Base-by-base conservation (phyloP, 2,888 invertebrate genomes). In the Ctena decussata region DNA sequence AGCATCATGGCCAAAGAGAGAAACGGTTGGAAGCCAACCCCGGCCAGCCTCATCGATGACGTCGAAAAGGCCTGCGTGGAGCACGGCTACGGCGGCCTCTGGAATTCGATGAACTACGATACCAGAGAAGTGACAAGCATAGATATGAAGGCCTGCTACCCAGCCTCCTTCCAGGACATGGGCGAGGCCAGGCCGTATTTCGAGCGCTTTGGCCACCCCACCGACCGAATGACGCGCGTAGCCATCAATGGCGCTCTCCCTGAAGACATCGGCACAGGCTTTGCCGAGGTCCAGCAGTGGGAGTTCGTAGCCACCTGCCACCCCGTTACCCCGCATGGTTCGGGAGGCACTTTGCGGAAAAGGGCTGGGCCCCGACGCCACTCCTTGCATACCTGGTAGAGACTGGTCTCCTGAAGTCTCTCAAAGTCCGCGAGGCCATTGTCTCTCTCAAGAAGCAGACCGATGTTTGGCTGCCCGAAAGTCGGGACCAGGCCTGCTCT, bases 261-360 rank as follows among this genome's bases (percentile, higher is more conserved):
- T 3, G n/a, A 71, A 71, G 71, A 71, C 71, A 39, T 39, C 37
- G 27, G 71, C 37, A 37, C 70, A 30, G 70, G 70, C 30, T 27
- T 70, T 35, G 70, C 21, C 70, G 70, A 32, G 70, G 32, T 70
- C 24, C 71, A 71, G 71, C 18, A 71, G n/a, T 71, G 39, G 30
- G 65, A 24, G 65, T 65, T 74, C 27, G 30, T 2, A 15, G 30
- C 46, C 11, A 24, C 15, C 74, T 27, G 24, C n/a, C 44, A 74
- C 49, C 74, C 46, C n/a, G 74, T 74, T 24, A 46, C 46, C 46
- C 74, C 12, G 46, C 74, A 12, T 74, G 74, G 74, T 74, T 74
- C 32, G 74, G 49, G 15, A 44, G 8, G 74, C 46, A 74, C 18
- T 74, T 46, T 18, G 18, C 12, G 12, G n/a, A 27, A 21, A 27